A percentile compares a stretch with the other conserved stretches of the same genome.
phyloP scores from a whole-genome alignment of 1,140 invertebrate genomes.

The Drosophila carrolli region DNA sequence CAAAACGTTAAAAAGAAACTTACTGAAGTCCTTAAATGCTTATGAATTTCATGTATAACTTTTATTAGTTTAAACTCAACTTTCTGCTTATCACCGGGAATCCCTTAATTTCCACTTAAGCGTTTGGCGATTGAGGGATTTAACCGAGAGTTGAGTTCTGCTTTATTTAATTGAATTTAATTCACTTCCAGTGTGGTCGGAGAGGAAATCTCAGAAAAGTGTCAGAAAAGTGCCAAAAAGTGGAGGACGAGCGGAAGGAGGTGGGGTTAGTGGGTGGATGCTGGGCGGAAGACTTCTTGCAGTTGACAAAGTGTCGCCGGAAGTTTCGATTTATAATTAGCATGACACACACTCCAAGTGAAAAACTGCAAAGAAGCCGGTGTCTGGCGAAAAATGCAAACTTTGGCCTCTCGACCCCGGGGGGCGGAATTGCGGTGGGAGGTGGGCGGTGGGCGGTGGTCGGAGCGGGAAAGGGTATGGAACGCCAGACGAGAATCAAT shows the following conservation, averaged over 20 bases:
- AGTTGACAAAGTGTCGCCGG: slow-evolving; percentile 79
- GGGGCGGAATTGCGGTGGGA: neutral
- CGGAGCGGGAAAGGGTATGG: neutral
- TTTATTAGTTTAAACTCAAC: neutral
- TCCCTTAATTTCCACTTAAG: slow-evolving; percentile 15
- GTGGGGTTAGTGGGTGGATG: neutral
- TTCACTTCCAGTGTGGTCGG: slow-evolving; percentile 56
- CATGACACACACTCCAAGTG: slow-evolving; percentile 78
- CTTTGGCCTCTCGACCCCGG: slow-evolving; percentile 47
- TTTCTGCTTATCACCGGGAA: neutral
- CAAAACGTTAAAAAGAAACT: too few relatives aligned
- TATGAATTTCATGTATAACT: neutral
- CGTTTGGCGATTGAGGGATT: slow-evolving; percentile 40
- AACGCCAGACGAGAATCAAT: slow-evolving; percentile 67
- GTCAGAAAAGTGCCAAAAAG: slow-evolving; percentile 65
- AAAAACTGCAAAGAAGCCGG: slow-evolving; percentile 69
- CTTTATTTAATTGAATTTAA: slow-evolving; percentile 67
- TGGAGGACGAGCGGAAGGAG: slow-evolving; percentile 12
- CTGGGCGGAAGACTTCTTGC: slow-evolving; percentile 39
- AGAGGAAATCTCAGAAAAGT: slow-evolving; percentile 53
- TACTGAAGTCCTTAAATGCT: too few relatives aligned
- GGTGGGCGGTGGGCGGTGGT: neutral
- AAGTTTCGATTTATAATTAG: slow-evolving; percentile 84
- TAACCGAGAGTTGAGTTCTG: slow-evolving; percentile 25
- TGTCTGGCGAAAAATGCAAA: slow-evolving; percentile 75